Base-by-base conservation (phyloP, 2,113 vertebrate genomes). In the Saguinus midas region DNA sequence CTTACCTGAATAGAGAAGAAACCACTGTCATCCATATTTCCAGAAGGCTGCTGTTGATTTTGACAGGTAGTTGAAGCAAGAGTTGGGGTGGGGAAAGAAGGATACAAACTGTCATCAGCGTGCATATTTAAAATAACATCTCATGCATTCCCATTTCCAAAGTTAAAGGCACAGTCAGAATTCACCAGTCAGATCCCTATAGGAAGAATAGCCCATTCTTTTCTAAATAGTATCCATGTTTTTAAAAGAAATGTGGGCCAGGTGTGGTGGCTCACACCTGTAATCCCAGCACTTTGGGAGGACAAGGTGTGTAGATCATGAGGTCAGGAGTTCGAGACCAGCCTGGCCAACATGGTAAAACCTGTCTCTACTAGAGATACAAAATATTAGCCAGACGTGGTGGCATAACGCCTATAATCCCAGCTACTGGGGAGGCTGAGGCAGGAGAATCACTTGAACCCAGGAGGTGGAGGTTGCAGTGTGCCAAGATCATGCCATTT, bases 1-100 rank as follows among this genome's bases (percentile, higher is more conserved):
- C 99, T 99, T 98, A 99, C 99, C 98, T 99, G 99, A 98, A 99
- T 99, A 78, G 99, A 99, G 98, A 99, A 99, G 98, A 99, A 99
- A 57, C 99, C 99, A 85, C 99, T 99, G 91, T 99, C 99, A 79
- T 99, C 99, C 99, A 99, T 99, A 97, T 99, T 99, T 95, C 99
- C 99, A 94, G 99, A 99, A 93, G 99, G 99, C 98, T 99, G 99
- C 99, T 99, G 97, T 98, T 98, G 75, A 78, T 45, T 82, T 32
- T 61, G 90, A 35, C 1, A 94, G 73, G 73, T 9, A 40, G 57
- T 90, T 45, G 81, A 75, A 68, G 43, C 9, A 0, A 20, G 32
- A 52, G n/a, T 80, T 43, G 35, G 52, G 83, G 6, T 8, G 87
- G 32, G 40, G 8, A 82, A 52, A 95, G 43, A 96, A 94, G 87